These are phyloP conservation scores for Balearica regulorum DNA, from an alignment of 2,797 vertebrate species.

Conservation along the genomic window DNA sequence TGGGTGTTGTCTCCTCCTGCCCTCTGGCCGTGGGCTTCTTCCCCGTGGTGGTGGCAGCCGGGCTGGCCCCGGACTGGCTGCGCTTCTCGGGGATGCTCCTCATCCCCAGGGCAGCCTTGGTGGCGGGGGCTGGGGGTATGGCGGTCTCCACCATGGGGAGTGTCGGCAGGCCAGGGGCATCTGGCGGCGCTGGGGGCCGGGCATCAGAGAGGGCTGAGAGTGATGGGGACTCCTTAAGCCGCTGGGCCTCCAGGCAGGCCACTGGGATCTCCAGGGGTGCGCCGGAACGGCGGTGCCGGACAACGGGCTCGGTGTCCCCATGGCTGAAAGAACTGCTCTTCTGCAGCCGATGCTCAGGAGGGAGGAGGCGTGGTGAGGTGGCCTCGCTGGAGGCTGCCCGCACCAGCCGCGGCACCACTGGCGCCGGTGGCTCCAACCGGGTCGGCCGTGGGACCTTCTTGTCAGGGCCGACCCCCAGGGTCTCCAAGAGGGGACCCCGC, in stretches of 20 bases:
- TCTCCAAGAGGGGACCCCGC: slow-evolving; percentile 92
- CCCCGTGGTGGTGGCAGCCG: neutral
- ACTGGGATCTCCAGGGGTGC: slow-evolving; percentile 94
- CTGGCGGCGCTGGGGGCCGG: slow-evolving; percentile 67
- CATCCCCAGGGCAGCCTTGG: slow-evolving; percentile 20
- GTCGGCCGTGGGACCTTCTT: slow-evolving; percentile 75
- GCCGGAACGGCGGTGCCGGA: slow-evolving; percentile 87
- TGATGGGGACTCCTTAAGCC: slow-evolving; percentile 90
- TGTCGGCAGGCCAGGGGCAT: slow-evolving; percentile 64
- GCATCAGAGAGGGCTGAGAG: slow-evolving; percentile 90
- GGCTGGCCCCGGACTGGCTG: neutral
- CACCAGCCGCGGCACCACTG: slow-evolving; percentile 75
- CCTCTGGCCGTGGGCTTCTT: neutral
- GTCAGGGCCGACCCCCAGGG: slow-evolving; percentile 82
- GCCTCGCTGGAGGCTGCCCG: slow-evolving; percentile 91
- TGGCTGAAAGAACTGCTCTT: slow-evolving; percentile 98
- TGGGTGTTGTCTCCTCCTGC: neutral
- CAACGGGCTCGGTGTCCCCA: slow-evolving; percentile 88
- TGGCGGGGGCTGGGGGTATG: accelerated
- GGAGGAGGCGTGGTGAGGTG: slow-evolving; percentile 76
- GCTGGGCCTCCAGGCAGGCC: slow-evolving; percentile 82
- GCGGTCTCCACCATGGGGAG: slow-evolving; percentile 54
- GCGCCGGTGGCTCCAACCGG: slow-evolving; percentile 40
- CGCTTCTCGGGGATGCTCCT: neutral
- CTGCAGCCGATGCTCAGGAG: slow-evolving; percentile 82